phyloP scores from a whole-genome alignment of 2,888 invertebrate species.

The Elysia crispata region DNA sequence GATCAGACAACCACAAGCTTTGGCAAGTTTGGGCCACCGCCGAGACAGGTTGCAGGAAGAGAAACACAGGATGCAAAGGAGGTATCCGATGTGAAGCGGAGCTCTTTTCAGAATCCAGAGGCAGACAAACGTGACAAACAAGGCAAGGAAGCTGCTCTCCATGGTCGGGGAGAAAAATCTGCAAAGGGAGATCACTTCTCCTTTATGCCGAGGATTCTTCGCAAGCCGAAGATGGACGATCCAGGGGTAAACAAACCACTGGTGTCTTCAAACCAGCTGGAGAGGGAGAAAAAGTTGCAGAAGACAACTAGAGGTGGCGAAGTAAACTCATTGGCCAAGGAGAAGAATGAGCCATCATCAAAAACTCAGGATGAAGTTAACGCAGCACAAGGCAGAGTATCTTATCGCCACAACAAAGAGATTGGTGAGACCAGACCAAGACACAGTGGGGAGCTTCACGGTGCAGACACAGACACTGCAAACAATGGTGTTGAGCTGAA shows the following conservation, averaged over 20 bases:
- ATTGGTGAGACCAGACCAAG: too few relatives aligned
- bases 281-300: background rate
- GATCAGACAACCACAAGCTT: background rate
- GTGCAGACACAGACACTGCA: too few relatives aligned
- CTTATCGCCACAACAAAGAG: too few relatives aligned
- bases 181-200: too few relatives aligned
- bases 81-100: background rate
- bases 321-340: too few relatives aligned
- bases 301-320: background rate
- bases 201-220: slow-evolving; percentile 13
- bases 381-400: too few relatives aligned
- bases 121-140: background rate
- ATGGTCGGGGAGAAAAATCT: too few relatives aligned
- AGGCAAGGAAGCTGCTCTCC: background rate
- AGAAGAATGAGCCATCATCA: background rate
- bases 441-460: too few relatives aligned
- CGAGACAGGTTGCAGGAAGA: too few relatives aligned
- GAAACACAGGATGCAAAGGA: background rate
- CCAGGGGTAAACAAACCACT: background rate
- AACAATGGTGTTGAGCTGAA: too few relatives aligned
- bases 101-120: background rate
- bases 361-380: background rate
- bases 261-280: slow-evolving; percentile 13
- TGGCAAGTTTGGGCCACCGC: slow-evolving; percentile 16
- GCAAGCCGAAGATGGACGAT: background rate